Base-by-base conservation (phyloP, 2,888 invertebrate genomes). In the Seira sanloemensis region DNA sequence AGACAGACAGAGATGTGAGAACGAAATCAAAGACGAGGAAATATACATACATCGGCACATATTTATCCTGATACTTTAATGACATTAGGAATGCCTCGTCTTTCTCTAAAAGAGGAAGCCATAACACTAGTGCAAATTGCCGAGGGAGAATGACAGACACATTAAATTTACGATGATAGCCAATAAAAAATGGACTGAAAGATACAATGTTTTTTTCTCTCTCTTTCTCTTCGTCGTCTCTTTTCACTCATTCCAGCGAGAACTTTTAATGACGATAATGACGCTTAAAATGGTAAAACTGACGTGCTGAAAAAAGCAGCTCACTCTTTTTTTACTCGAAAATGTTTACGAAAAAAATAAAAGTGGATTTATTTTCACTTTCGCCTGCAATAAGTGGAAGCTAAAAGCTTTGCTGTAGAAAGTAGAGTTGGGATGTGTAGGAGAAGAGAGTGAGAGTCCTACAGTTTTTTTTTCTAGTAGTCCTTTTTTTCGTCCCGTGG, bases 151-250 rank as follows among this genome's bases (percentile, higher is more conserved):
- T 81, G 81, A 81, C 81, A 80, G 68, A 71, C 76, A 66, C 81
- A 69, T 62, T 76, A 71, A 81, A 76, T 76, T 76, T 81, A 62
- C 62, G 66, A 81, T 81, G 76, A 75, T 68, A 37, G 69, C n/a
- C 66, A 24, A 75, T 66, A 75, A 66, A 75, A 75, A 62, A 5
- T 21, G n/a, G 21, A 62, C 62, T 62, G 2, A 21, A 16, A 23
- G 21, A 21, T 62, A 23, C 19, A 62, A 9, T 23, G 62, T 62
- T 62, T 62, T 18, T 62, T 62, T n/a, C 62, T 21, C 4, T 21
- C n/a, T 9, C 21, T 2, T 4, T 19, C 21, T 9, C 21, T 19
- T 62, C 21, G 62, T 16, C 62, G 21, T 4, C n/a, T n/a, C n/a
- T n/a, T n/a, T n/a, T n/a, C n/a, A 23, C 62, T 58, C 58, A 58